Evolutionary conservation across 2,888 invertebrate genomes (phyloP).

Genomic region (Apodemia mormo): DNA sequence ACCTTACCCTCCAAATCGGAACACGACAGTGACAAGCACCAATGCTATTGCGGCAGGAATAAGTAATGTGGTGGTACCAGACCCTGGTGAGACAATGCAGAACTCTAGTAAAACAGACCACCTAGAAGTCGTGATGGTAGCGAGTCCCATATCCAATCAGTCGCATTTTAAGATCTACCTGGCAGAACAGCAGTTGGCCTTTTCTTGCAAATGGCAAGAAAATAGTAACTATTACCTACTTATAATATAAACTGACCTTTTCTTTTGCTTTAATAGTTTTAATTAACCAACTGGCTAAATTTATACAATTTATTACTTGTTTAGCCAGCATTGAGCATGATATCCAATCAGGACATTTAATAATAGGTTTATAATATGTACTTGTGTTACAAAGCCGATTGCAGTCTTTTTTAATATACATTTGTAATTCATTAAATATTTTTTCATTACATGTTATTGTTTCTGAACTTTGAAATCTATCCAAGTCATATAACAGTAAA

Average conservation of each 20-base stretch:
- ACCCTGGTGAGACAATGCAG: no score
- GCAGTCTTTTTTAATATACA: conserved; percentile 48
- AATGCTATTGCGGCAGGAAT: no score
- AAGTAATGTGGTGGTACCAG: no score
- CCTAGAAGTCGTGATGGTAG: no score
- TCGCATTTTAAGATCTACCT: no score
- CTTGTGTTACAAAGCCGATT: conserved; percentile 29
- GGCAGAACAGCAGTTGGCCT: no score
- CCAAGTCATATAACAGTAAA: conserved; percentile 61
- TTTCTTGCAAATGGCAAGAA: no score
- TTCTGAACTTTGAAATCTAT: conserved; percentile 60
- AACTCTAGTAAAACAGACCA: no score
- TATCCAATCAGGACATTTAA: conserved; percentile 51
- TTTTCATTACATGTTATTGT: conserved; percentile 49
- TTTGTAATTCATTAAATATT: conserved; percentile 54
- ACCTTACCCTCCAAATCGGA: no score
- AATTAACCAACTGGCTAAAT: conserved; percentile 57
- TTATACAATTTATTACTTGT: conserved; percentile 60
- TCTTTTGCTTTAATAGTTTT: conserved; percentile 49
- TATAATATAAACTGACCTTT: conserved; percentile 49
- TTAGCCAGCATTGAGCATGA: conserved; percentile 65
- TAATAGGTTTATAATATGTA: conserved; percentile 33
- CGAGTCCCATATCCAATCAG: no score
- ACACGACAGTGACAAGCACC: no score
- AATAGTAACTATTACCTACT: background rate